Percentiles rank a stretch among this genome's conserved stretches.
These are phyloP conservation scores for Cetonia aurata DNA, from an alignment of 2,888 invertebrate genomes.

Conservation along the genomic window DNA sequence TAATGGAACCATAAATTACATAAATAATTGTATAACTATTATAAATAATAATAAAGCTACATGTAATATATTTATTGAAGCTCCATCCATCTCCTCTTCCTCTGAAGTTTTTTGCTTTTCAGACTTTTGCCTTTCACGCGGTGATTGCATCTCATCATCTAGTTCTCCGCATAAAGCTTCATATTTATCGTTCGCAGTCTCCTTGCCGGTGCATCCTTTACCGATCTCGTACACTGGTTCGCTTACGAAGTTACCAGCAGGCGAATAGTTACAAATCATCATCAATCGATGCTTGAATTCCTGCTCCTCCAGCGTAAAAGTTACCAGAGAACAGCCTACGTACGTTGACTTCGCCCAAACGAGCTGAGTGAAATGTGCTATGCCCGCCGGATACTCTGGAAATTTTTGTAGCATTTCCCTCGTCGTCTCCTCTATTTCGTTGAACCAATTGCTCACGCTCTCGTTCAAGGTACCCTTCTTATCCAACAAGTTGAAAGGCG, in stretches of 20 bases:
- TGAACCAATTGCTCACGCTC: neutral
- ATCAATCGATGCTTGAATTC: neutral
- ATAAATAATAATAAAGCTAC: no score
- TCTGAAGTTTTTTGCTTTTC: no score
- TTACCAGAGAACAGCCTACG: neutral
- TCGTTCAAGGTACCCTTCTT: neutral
- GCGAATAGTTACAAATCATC: conserved; percentile 1
- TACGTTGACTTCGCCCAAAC: neutral
- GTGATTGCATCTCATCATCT: no score
- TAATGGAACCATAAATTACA: no score
- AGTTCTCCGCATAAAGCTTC: no score
- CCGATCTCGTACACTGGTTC: neutral
- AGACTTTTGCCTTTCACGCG: no score
- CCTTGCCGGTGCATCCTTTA: neutral
- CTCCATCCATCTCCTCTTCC: no score
- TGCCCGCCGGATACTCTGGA: neutral
- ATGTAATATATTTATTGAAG: no score
- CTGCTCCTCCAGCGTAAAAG: neutral
- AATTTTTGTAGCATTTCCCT: neutral
- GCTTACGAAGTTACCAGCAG: neutral
- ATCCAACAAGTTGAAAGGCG: neutral
- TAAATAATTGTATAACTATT: no score
- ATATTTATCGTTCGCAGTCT: neutral
- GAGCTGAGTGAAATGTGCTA: neutral
- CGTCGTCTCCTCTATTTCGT: neutral